phyloP scores from a whole-genome alignment of 1,140 invertebrate genomes.

The Hypsibius dujardini region DNA sequence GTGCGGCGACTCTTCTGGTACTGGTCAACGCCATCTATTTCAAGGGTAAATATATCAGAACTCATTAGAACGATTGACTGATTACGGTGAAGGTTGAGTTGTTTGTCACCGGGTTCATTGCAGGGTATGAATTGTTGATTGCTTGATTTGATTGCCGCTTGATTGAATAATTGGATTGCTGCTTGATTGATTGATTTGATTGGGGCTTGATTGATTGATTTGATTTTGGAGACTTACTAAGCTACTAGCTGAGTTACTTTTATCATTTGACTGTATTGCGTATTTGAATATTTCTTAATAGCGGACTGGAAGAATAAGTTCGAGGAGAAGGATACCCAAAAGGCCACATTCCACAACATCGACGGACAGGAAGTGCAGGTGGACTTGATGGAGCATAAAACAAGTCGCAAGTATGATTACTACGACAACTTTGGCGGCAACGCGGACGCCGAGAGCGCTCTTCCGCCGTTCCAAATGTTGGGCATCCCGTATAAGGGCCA shows the following conservation, averaged over 20 bases:
- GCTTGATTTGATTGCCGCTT: too few relatives aligned
- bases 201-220: too few relatives aligned
- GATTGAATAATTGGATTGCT: too few relatives aligned
- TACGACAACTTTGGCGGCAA: conserved; percentile 41
- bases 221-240: too few relatives aligned
- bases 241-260: too few relatives aligned
- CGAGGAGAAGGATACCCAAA: conserved; percentile 39
- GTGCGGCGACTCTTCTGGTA: conserved; percentile 41
- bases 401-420: conserved; percentile 28
- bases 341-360: conserved; percentile 49
- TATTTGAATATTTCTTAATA: conserved; percentile 48
- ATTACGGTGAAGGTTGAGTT: too few relatives aligned
- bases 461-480: conserved; percentile 35
- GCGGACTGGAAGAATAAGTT: conserved; percentile 57
- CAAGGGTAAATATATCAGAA: too few relatives aligned
- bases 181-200: too few relatives aligned
- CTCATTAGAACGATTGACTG: too few relatives aligned
- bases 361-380: conserved; percentile 44
- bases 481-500: conserved; percentile 49
- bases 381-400: conserved; percentile 52
- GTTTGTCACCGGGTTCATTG: too few relatives aligned
- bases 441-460: conserved; percentile 37
- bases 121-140: too few relatives aligned
- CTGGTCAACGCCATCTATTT: conserved; percentile 52
- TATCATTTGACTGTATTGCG: too few relatives aligned